Conservation (phyloP, 2,888 invertebrate genomes). For the Himalopsyche japonica region DNA sequence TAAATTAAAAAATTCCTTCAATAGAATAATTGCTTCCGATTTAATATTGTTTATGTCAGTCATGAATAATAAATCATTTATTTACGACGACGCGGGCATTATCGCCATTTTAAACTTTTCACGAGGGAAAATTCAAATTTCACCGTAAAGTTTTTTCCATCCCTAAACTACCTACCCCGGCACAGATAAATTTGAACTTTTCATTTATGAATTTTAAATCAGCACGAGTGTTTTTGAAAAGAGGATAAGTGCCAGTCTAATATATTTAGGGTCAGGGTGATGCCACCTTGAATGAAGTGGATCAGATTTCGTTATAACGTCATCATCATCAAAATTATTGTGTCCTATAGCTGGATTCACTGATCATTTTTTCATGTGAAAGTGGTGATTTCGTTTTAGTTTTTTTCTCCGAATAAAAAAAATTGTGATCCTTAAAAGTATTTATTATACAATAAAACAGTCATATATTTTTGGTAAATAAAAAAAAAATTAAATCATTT, state of each 20-base stretch:
- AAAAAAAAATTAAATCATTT: too few species aligned
- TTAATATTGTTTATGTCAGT: not conserved
- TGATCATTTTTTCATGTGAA: too few species aligned
- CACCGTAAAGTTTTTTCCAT: not conserved
- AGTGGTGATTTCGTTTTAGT: too few species aligned
- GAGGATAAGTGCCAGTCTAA: not conserved
- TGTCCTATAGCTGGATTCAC: not conserved
- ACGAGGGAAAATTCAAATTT: not conserved
- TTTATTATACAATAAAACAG: too few species aligned
- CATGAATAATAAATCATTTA: not conserved
- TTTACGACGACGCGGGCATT: not conserved
- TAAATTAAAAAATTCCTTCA: too few species aligned
- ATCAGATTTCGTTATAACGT: not conserved
- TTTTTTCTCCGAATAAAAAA: too few species aligned
- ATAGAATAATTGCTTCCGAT: not conserved
- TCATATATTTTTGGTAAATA: too few species aligned
- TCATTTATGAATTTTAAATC: constrained; percentile 1
- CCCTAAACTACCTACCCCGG: not conserved
- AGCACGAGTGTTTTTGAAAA: not conserved
- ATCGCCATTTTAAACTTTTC: not conserved
- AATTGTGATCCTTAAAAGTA: too few species aligned
- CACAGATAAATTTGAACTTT: not conserved
- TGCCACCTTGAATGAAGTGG: not conserved
- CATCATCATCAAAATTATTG: not conserved
- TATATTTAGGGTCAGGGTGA: not conserved